A percentile compares a stretch with the other conserved stretches of the same genome.
Evolutionary conservation across 2,888 invertebrate species (phyloP).

Genomic region (Rhimphoctona megacephalus): DNA sequence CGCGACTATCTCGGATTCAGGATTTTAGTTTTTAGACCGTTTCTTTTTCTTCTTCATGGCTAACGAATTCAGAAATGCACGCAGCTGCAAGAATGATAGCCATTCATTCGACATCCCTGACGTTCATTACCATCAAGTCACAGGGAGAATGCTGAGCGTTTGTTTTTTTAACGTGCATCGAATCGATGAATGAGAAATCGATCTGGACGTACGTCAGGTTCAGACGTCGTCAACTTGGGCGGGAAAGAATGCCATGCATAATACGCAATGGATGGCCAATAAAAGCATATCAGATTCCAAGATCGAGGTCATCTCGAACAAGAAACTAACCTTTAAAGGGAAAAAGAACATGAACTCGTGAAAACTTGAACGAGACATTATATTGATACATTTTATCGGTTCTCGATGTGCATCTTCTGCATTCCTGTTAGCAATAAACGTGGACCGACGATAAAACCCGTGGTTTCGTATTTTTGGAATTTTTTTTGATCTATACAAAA

Average conservation of each 20-base stretch:
- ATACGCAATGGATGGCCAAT: conserved; percentile 13
- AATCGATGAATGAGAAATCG: conserved; percentile 45
- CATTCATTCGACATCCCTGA: background rate
- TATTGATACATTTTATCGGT: background rate
- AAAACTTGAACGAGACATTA: background rate
- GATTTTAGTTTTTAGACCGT: background rate
- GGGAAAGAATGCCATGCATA: conserved; percentile 30
- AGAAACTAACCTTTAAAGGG: background rate
- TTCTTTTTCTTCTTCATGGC: background rate
- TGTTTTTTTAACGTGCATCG: background rate
- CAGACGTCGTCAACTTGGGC: background rate
- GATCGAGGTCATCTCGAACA: conserved; percentile 37
- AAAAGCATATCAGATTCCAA: conserved; percentile 39
- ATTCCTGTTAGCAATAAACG: background rate
- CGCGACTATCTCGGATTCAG: background rate
- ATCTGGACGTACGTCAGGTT: conserved; percentile 25
- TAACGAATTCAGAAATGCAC: background rate
- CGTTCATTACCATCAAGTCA: background rate
- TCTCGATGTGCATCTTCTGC: background rate
- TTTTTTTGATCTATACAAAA: background rate
- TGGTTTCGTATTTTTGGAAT: background rate
- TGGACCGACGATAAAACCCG: background rate
- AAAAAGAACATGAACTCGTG: background rate
- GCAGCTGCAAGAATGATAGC: background rate
- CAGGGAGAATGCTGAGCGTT: background rate